Evolutionary conservation across 2,797 vertebrate genomes (phyloP), one percentile per base, ranked within the genome.

Genomic region (Gadopsis marmoratus): DNA sequence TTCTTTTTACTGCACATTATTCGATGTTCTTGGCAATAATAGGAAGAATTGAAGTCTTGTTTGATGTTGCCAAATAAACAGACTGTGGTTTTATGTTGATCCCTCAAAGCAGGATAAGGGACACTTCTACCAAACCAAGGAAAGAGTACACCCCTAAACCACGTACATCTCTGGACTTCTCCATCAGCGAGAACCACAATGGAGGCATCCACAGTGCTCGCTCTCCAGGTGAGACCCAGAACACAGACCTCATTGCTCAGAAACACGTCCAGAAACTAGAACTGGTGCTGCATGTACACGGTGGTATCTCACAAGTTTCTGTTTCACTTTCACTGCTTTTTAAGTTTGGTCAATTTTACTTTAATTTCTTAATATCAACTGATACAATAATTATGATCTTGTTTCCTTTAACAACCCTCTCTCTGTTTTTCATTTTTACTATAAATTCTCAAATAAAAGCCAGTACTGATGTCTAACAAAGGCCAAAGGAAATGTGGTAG

Each of bases 111-210:
- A 99, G 98, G 94, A 97, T 99, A 95, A 98, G 94, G 91, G 97
- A 99, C 5, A 91, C 95, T 58, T 95, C 97, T 1, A 88, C 58
- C 87, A 97, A 97, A 87, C 97, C 97, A 14, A 96, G 95, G 91
- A 97, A 96, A 93, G 98, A 99, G 55, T 99, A 93, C 48, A 39
- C 92, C 37, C 96, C 97, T 4, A 99, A 99, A 88, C 97, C 98
- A 0, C 97, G 98, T 0, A 97, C 97, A 78, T 97, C 96, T 76
- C 90, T 99, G 92, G 98, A 99, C 75, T 95, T 98, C 87, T 87
- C 93, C 48, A 85, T 95, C 89, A 96, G 91, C 68, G 97, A 99
- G 82, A 97, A 95, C 83, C 97, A 97, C 90, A 99, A 99, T 26
- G 98, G 98, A 78, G 97, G 97, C 55, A 94, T 98, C 55, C 96